Evolutionary conservation across 2,797 vertebrate species (phyloP).

Genomic region (Cottoperca gobio): DNA sequence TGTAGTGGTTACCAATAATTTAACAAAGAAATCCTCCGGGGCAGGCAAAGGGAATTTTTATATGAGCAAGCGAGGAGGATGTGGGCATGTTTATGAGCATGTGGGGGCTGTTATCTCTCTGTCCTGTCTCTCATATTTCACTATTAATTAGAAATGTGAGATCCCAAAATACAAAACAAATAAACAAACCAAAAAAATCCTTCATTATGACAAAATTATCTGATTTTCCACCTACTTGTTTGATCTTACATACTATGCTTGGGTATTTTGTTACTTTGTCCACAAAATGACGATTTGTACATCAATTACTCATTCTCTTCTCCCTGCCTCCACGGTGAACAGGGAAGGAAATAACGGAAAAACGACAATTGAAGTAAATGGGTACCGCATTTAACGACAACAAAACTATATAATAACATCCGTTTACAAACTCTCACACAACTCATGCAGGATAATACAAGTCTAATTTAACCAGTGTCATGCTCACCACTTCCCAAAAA

Average conservation of each 20-base stretch:
- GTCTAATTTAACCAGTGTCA: too few relatives aligned
- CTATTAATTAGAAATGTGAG: conserved; percentile 29
- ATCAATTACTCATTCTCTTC: too few relatives aligned
- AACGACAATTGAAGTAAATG: too few relatives aligned
- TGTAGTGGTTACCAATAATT: conserved; percentile 17
- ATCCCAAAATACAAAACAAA: neutral
- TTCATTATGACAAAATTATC: conserved; percentile 4
- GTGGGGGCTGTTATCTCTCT: conserved; percentile 4
- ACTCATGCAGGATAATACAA: too few relatives aligned
- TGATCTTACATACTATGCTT: conserved; percentile 1
- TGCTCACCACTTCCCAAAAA: too few relatives aligned
- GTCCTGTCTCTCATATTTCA: neutral
- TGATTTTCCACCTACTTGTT: conserved; percentile 8
- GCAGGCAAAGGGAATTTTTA: conserved; percentile 19
- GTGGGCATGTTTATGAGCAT: conserved; percentile 10
- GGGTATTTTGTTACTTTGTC: conserved; percentile 30
- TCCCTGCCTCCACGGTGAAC: too few relatives aligned
- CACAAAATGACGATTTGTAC: too few relatives aligned
- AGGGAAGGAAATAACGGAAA: too few relatives aligned
- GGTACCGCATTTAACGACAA: too few relatives aligned
- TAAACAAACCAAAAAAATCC: neutral
- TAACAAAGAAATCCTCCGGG: conserved; percentile 15
- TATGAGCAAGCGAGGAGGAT: conserved; percentile 7
- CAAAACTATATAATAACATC: too few relatives aligned
- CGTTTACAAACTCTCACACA: too few relatives aligned